Evolutionary conservation across 2,888 invertebrate species (phyloP).

Genomic region (Spodoptera picta): DNA sequence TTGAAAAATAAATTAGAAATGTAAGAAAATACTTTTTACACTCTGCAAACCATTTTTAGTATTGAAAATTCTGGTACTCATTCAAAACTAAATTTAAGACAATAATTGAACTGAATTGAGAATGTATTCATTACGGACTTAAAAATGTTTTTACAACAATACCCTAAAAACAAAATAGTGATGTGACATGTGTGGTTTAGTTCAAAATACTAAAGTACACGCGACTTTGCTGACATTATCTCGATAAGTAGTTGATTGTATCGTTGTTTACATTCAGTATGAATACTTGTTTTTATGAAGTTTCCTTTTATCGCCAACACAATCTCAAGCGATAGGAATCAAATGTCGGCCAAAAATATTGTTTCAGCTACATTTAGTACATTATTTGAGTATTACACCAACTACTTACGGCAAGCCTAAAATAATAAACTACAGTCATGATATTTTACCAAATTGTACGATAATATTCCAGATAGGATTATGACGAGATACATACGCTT

Average conservation of each 20-base stretch:
- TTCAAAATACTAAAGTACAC: conserved; percentile 19
- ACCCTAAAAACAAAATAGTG: conserved; percentile 16
- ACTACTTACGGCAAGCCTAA: not conserved
- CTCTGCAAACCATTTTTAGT: too few relatives aligned
- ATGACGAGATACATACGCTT: too few relatives aligned
- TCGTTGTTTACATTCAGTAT: conserved; percentile 30
- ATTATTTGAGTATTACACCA: conserved; percentile 11
- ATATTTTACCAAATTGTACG: too few relatives aligned
- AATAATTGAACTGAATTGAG: not conserved
- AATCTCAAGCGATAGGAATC: conserved; percentile 36
- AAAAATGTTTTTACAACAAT: conserved; percentile 14
- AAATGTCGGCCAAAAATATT: conserved; percentile 11
- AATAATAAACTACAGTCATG: too few relatives aligned
- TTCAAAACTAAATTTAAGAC: too few relatives aligned
- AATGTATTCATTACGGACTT: not conserved
- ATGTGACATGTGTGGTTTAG: conserved; percentile 22
- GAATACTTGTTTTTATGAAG: conserved; percentile 37
- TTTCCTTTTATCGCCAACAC: conserved; percentile 18
- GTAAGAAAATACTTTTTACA: too few relatives aligned
- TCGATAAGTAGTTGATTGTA: conserved; percentile 30
- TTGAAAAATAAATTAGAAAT: too few relatives aligned
- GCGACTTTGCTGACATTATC: conserved; percentile 24
- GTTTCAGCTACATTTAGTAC: conserved; percentile 17
- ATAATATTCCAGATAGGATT: too few relatives aligned
- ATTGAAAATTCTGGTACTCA: too few relatives aligned